Evolutionary conservation across 2,888 invertebrate species (phyloP), one percentile per base, ranked within the genome.

Genomic region (Papilio demoleus): DNA sequence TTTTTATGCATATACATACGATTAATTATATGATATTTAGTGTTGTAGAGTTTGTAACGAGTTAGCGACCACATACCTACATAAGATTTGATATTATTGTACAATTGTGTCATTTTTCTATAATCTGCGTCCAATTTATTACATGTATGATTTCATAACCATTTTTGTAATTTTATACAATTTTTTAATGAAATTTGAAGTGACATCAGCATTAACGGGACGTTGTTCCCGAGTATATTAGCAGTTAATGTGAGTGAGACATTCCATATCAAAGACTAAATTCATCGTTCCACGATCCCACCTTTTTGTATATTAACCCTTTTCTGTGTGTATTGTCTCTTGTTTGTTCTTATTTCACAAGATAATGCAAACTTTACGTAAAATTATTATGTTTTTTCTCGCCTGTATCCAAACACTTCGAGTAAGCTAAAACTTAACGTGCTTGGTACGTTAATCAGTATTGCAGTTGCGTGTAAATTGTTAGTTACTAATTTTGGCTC

Each of bases 111-210:
- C 84, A 82, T 86, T 81, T 81, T 83, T 86, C 80, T 85, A 81
- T 82, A 84, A 77, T 85, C 80, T 76, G 76, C 84, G 82, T 90
- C 85, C 84, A 85, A 76, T 64, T 56, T 64, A 68, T 68, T 83
- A 80, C 80, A 79, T 76, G 76, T 84, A 85, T 89, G 81, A 82
- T 89, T 90, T 90, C 84, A 81, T 86, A 82, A 86, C 84, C 81
- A 81, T 87, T 91, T 91, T 92, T 92, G 92, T 91, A 92, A 90
- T 92, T 92, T 92, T 92, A 91, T 92, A 92, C 88, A 88, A 69
- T 88, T 90, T 91, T 82, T 88, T 86, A 68, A 89, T 84, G 81
- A 90, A 91, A 88, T 89, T 88, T 74, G 77, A 86, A 84, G 88
- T 90, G 86, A 85, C 85, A 79, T 82, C 84, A 84, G 86, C 84